These are phyloP conservation scores for Stegostoma tigrinum DNA, from an alignment of 2,113 vertebrate species.

Conservation along the genomic window DNA sequence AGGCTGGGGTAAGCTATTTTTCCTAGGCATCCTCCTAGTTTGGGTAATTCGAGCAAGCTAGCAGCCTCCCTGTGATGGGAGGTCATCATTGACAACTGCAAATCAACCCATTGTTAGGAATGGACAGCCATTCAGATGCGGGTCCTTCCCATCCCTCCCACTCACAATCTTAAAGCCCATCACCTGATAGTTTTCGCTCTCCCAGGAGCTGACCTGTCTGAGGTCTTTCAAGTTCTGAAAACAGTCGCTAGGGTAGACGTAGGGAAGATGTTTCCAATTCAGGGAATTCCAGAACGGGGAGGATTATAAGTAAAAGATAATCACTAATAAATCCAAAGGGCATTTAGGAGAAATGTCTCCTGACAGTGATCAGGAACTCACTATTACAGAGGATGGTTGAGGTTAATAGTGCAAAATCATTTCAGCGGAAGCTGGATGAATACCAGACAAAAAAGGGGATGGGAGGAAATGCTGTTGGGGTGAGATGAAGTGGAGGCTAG, in stretches of 20 bases:
- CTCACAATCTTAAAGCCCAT: background rate
- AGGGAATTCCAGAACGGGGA: background rate
- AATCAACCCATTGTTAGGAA: background rate
- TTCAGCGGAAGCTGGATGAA: too few species aligned
- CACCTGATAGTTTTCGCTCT: too few species aligned
- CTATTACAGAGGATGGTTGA: background rate
- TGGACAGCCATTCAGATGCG: too few species aligned
- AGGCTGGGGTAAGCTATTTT: too few species aligned
- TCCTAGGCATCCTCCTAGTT: too few species aligned
- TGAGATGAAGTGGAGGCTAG: background rate
- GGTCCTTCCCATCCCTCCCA: background rate
- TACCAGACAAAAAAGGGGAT: too few species aligned
- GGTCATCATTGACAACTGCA: too few species aligned
- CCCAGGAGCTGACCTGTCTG: background rate
- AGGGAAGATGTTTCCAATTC: background rate
- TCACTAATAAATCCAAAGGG: background rate
- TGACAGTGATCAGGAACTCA: background rate
- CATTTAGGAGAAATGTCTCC: background rate
- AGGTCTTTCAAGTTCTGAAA: background rate
- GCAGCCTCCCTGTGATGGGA: too few species aligned
- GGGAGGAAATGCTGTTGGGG: background rate
- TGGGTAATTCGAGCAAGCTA: too few species aligned
- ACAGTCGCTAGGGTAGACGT: background rate
- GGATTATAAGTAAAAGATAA: background rate
- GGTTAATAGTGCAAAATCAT: too few species aligned